phyloP scores from a whole-genome alignment of 92 coral and sea anemone species.

The Porites cylindrica region DNA sequence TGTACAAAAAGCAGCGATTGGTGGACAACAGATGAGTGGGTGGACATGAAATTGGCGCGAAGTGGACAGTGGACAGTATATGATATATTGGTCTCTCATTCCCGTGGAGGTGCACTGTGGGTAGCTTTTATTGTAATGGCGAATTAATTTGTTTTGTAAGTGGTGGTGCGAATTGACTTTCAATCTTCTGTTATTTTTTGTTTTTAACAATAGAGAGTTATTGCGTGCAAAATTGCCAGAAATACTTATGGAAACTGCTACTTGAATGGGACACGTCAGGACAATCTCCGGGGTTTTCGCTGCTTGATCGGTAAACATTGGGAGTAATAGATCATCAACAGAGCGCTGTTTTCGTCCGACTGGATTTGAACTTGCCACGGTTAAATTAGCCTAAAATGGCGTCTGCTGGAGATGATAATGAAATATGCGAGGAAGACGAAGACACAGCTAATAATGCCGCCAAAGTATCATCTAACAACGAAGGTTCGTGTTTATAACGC shows the following conservation, averaged over 20 bases:
- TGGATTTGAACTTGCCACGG: neutral
- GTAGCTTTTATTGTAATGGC: slow-evolving; percentile 36
- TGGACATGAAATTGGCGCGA: neutral
- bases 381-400: slow-evolving; percentile 29
- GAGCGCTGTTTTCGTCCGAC: neutral
- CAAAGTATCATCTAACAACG: neutral
- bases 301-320: neutral
- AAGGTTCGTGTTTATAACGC: slow-evolving; percentile 24
- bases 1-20: too few species aligned
- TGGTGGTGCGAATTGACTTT: neutral
- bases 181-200: neutral
- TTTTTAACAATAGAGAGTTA: slow-evolving; percentile 16
- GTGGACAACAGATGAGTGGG: too few species aligned
- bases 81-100: neutral
- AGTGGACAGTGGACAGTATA: neutral
- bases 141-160: neutral
- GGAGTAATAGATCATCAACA: slow-evolving; percentile 20
- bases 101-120: slow-evolving; percentile 26
- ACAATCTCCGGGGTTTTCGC: neutral
- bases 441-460: neutral
- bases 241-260: neutral
- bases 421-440: slow-evolving; percentile 40
- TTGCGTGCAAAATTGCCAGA: neutral
- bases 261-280: neutral
- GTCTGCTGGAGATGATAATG: slow-evolving; percentile 39